Conservation (phyloP, 2,113 vertebrate species). For the Physeter macrocephalus region DNA sequence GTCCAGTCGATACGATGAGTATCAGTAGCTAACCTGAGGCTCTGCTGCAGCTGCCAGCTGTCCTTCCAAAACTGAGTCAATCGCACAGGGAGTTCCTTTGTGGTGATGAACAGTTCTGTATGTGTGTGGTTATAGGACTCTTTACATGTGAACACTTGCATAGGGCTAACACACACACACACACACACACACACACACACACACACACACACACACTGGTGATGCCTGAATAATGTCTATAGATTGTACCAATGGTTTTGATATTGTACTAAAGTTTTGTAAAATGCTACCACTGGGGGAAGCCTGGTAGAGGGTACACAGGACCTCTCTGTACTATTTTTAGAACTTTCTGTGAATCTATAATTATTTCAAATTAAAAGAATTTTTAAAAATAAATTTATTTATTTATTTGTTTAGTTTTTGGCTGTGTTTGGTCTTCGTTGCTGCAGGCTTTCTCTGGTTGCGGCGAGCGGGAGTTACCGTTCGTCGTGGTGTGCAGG, state of each 20-base stretch:
- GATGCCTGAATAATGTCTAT: neutral
- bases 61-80: neutral
- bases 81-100: neutral
- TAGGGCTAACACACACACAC: neutral
- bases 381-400: neutral
- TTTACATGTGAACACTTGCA: neutral
- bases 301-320: neutral
- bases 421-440: too few relatives aligned
- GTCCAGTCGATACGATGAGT: too few relatives aligned
- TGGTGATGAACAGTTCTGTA: neutral
- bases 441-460: too few relatives aligned
- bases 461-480: rapidly evolving
- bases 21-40: neutral
- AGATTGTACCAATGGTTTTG: neutral
- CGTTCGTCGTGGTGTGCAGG: rapidly evolving
- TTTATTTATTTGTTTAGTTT: too few relatives aligned
- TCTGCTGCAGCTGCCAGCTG: neutral
- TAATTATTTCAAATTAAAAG: neutral
- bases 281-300: neutral
- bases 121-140: neutral
- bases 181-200: neutral
- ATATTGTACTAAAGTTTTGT: neutral
- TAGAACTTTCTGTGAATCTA: neutral
- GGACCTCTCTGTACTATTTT: neutral
- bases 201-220: neutral